These are phyloP conservation scores for Alectoris magna DNA, from an alignment of 2,797 vertebrate species.

Conservation along the genomic window DNA sequence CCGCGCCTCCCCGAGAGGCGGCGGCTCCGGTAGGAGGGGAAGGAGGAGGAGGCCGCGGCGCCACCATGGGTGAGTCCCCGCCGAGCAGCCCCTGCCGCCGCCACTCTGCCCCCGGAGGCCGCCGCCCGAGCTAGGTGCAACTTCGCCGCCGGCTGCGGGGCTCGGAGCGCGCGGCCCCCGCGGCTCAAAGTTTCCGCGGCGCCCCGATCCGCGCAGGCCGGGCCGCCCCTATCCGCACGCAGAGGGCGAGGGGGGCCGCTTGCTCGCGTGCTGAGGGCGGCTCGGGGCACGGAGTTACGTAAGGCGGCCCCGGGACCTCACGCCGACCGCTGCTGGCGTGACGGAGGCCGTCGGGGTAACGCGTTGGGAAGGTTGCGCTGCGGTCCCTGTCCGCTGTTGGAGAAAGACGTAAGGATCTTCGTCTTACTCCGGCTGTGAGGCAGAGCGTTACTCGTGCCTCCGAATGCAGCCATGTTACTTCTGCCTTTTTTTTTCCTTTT, in stretches of 20 bases:
- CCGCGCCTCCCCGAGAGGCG: slow-evolving; percentile 20
- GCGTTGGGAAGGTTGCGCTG: background rate
- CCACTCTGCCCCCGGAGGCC: background rate
- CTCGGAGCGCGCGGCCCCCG: background rate
- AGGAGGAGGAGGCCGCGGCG: background rate
- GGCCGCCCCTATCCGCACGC: background rate
- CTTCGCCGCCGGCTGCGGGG: background rate
- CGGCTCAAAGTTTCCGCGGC: slow-evolving; percentile 28
- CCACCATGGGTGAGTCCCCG: slow-evolving; percentile 65
- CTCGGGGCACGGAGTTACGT: slow-evolving; percentile 11
- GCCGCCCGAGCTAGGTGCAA: background rate
- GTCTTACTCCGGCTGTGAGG: background rate
- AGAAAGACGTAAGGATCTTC: background rate
- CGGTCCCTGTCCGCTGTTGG: background rate
- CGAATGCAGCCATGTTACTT: slow-evolving; percentile 36
- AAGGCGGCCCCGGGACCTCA: slow-evolving; percentile 31
- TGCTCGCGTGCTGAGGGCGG: background rate
- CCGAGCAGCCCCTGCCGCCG: background rate
- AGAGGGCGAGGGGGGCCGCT: background rate
- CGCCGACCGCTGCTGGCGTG: background rate
- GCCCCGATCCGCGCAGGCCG: background rate
- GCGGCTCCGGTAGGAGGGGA: background rate
- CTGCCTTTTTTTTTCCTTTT: background rate
- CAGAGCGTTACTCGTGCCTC: background rate
- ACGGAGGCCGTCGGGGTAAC: slow-evolving; percentile 13